Evolutionary conservation across 1,140 invertebrate genomes (phyloP).

Genomic region (Drosophila fuyamai): DNA sequence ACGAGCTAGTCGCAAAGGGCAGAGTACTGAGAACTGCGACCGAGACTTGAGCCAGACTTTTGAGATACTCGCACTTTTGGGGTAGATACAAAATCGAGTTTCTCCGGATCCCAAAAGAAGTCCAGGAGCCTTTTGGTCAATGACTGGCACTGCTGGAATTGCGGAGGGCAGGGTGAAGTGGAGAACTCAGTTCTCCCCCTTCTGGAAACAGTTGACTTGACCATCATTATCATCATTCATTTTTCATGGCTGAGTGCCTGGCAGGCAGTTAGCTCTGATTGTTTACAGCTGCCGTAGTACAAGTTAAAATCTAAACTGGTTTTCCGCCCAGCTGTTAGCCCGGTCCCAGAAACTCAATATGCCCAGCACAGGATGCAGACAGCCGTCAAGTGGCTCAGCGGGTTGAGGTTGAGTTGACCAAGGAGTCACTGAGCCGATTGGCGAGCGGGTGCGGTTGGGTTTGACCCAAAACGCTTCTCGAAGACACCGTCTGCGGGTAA

Average conservation of each 20-base stretch:
- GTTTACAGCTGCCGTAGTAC: conserved; percentile 79
- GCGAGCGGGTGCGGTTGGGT: conserved; percentile 59
- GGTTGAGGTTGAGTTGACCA: conserved; percentile 8
- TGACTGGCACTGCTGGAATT: conserved; percentile 46
- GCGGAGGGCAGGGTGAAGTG: neutral
- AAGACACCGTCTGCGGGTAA: conserved; percentile 37
- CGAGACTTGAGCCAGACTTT: conserved; percentile 35
- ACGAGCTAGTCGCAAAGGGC: conserved; percentile 60
- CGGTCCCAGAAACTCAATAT: conserved; percentile 76
- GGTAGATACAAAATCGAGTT: conserved; percentile 61
- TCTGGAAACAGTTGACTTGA: conserved; percentile 31
- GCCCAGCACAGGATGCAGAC: conserved; percentile 72
- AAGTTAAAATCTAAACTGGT: conserved; percentile 56
- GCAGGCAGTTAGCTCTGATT: conserved; percentile 81
- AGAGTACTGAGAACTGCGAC: conserved; percentile 28
- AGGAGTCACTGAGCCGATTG: conserved; percentile 28
- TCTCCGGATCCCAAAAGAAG: conserved; percentile 32
- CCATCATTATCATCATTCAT: conserved; percentile 82
- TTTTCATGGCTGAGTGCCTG: conserved; percentile 82
- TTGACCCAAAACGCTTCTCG: conserved; percentile 74
- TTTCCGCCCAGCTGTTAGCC: conserved; percentile 66
- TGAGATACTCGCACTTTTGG: conserved; percentile 54
- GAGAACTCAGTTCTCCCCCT: conserved; percentile 2
- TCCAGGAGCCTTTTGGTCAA: conserved; percentile 59
- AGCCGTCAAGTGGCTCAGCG: conserved; percentile 30